Conservation (phyloP, 2,113 vertebrate species). For the Odontesthes bonariensis region DNA sequence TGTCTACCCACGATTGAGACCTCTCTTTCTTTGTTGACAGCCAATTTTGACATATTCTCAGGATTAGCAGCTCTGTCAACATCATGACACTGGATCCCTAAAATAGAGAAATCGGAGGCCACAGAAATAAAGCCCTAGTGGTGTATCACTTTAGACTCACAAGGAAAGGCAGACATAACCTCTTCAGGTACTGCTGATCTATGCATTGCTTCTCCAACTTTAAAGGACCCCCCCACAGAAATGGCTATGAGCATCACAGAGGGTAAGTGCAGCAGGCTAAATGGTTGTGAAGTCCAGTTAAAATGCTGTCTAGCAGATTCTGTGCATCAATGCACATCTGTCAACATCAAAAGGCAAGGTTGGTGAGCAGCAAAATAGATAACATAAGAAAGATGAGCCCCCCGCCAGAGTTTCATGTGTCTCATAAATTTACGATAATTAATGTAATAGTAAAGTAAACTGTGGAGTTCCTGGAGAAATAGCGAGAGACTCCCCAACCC, state of each 20-base stretch:
- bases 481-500: too few relatives aligned
- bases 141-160: constrained; percentile 20
- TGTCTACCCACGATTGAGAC: constrained; percentile 9
- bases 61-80: constrained; percentile 68
- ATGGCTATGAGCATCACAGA: constrained; percentile 56
- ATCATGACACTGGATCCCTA: constrained; percentile 58
- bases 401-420: too few relatives aligned
- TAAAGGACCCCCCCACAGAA: constrained; percentile 35
- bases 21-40: constrained; percentile 63
- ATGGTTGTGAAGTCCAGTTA: neutral
- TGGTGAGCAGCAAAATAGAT: neutral
- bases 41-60: constrained; percentile 61
- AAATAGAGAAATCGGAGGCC: constrained; percentile 72
- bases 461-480: too few relatives aligned
- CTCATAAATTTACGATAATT: neutral
- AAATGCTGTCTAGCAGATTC: neutral
- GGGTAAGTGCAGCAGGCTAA: constrained; percentile 62
- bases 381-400: neutral
- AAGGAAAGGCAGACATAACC: constrained; percentile 28
- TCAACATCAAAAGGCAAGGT: neutral
- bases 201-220: neutral
- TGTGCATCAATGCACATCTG: neutral
- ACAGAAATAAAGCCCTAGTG: constrained; percentile 58
- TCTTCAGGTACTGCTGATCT: neutral
- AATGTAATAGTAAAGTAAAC: too few relatives aligned